A percentile compares a stretch with the other conserved stretches of the same genome.
Conservation (phyloP, 1,140 invertebrate genomes). For the Panulirus ornatus region DNA sequence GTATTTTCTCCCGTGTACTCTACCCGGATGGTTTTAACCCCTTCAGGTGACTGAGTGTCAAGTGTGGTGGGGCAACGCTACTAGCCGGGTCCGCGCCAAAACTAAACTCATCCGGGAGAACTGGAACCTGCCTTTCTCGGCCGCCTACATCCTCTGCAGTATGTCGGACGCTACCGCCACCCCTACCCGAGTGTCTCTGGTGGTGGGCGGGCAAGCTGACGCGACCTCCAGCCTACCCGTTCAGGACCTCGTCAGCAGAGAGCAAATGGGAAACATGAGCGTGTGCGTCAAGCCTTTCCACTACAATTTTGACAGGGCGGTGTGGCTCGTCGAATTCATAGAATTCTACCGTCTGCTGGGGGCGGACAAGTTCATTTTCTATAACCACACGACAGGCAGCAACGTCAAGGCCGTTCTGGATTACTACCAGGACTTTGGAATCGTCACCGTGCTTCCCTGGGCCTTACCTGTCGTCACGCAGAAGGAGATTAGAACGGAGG, state of each 20-base stretch:
- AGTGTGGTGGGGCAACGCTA: not conserved
- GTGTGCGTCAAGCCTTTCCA: slow-evolving; percentile 97
- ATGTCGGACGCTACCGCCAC: not conserved
- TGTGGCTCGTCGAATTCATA: slow-evolving; percentile 93
- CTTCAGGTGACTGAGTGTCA: slow-evolving; percentile 34
- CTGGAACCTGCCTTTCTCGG: slow-evolving; percentile 95
- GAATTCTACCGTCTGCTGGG: slow-evolving; percentile 93
- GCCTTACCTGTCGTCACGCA: slow-evolving; percentile 91
- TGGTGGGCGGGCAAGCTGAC: not conserved
- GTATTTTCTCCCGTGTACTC: no score
- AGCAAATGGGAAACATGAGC: slow-evolving; percentile 82
- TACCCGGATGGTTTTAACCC: no score
- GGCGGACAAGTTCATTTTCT: slow-evolving; percentile 92
- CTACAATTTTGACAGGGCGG: slow-evolving; percentile 88
- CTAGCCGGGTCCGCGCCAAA: not conserved
- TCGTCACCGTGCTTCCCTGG: slow-evolving; percentile 92
- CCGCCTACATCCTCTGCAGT: slow-evolving; percentile 83
- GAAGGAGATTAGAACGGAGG: slow-evolving; percentile 93
- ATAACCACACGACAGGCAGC: slow-evolving; percentile 91
- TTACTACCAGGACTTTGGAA: slow-evolving; percentile 84
- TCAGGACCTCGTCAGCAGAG: slow-evolving; percentile 23
- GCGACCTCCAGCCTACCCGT: not conserved
- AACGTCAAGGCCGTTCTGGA: slow-evolving; percentile 85
- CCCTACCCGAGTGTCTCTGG: slow-evolving; percentile 18
- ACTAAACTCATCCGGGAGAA: slow-evolving; percentile 90